Conservation (phyloP, 2,113 vertebrate species). For the Rhineura floridana region DNA sequence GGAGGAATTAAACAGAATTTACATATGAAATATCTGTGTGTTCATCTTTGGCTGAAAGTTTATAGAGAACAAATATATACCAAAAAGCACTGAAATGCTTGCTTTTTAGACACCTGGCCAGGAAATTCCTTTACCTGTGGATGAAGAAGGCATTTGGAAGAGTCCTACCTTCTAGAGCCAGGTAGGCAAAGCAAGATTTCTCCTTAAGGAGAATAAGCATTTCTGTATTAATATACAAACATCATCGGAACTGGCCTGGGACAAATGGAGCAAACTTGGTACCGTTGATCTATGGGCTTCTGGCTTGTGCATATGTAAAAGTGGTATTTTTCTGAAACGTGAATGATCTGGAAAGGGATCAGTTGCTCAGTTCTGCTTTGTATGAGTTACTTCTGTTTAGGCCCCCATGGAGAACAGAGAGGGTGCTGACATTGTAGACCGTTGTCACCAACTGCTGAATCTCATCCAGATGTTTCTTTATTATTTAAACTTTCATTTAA, state of each 20-base stretch:
- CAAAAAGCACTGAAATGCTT: not conserved
- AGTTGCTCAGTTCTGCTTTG: not conserved
- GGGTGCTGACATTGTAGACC: not conserved
- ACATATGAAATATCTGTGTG: not conserved
- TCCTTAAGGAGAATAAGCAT: not conserved
- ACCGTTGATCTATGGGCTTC: not conserved
- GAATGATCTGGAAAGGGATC: not conserved
- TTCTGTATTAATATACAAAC: not conserved
- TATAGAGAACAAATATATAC: not conserved
- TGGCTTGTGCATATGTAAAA: not conserved
- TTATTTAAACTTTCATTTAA: not conserved
- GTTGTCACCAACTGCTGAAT: not conserved
- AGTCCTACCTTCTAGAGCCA: constrained; percentile 83
- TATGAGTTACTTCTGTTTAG: not conserved
- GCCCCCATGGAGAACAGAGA: not conserved
- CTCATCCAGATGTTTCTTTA: not conserved
- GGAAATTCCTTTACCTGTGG: constrained; percentile 92
- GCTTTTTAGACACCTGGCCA: constrained; percentile 82
- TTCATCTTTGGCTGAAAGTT: not conserved
- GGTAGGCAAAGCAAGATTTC: constrained; percentile 74
- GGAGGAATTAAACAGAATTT: not conserved
- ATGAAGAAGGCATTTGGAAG: constrained; percentile 85
- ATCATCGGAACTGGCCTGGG: not conserved
- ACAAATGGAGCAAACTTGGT: too few species aligned
- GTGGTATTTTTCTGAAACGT: not conserved